phyloP scores from a whole-genome alignment of 23 tunicate species.

The Halocynthia roretzi region DNA sequence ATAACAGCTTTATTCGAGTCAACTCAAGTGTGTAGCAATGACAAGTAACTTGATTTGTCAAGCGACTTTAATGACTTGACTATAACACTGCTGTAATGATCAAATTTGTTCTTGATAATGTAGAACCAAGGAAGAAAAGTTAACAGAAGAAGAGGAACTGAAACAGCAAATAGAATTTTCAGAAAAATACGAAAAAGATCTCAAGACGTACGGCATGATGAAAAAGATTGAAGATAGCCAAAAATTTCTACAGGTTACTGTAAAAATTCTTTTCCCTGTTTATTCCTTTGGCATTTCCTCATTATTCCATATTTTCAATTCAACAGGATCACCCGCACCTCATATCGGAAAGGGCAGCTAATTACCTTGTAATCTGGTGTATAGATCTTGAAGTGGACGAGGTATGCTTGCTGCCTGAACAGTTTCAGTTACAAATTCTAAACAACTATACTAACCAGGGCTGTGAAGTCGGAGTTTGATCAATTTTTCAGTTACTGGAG shows the following conservation, averaged over 20 bases:
- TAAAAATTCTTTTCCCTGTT: neutral
- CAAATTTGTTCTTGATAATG: neutral
- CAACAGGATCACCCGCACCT: constrained; percentile 69
- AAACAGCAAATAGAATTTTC: constrained; percentile 65
- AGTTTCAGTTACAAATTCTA: too few species aligned
- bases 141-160: constrained; percentile 59
- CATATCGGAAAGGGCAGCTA: constrained; percentile 82
- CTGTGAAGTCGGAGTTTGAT: too few species aligned
- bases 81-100: too few species aligned
- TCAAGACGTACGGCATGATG: constrained; percentile 88
- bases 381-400: constrained; percentile 92
- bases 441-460: too few species aligned
- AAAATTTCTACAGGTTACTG: constrained; percentile 18
- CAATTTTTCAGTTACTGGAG: too few species aligned
- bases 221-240: constrained; percentile 82
- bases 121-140: constrained; percentile 20
- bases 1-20: too few species aligned
- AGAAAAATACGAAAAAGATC: constrained; percentile 64
- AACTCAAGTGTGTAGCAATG: too few species aligned
- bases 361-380: constrained; percentile 85
- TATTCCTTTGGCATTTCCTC: neutral
- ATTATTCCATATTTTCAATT: neutral
- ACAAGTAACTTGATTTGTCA: too few species aligned
- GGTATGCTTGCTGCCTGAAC: constrained; percentile 6
- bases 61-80: too few species aligned